These are phyloP conservation scores for Channa striata DNA, from an alignment of 2,797 vertebrate species.

Conservation along the genomic window DNA sequence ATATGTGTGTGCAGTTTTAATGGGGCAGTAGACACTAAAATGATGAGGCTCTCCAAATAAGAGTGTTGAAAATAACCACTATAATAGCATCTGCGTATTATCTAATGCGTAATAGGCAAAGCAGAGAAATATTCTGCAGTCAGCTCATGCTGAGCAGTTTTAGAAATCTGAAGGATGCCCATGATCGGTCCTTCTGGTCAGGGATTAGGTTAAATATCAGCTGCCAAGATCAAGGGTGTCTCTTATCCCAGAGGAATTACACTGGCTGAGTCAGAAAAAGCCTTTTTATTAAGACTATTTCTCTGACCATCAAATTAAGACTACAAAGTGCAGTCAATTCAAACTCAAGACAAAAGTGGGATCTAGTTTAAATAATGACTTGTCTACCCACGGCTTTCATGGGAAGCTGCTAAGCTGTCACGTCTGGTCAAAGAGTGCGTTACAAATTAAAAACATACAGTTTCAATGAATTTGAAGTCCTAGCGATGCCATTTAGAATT, in stretches of 20 bases:
- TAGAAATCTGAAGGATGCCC: conserved; percentile 21
- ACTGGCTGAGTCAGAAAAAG: conserved; percentile 4
- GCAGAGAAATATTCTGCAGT: not conserved
- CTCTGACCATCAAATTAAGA: conserved; percentile 13
- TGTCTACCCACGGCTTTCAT: not conserved
- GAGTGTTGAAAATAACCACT: conserved; percentile 26
- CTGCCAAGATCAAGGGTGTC: conserved; percentile 65
- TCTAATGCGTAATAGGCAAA: conserved; percentile 15
- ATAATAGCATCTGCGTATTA: conserved; percentile 41
- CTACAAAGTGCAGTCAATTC: conserved; percentile 29
- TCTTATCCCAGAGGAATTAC: conserved; percentile 43
- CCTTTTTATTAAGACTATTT: conserved; percentile 15
- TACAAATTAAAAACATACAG: not conserved
- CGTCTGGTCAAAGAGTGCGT: not conserved
- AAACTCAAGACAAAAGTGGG: conserved; percentile 1
- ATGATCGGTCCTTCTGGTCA: conserved; percentile 43
- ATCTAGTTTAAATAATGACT: not conserved
- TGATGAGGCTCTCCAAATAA: conserved; percentile 14
- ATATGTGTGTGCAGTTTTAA: conserved; percentile 1
- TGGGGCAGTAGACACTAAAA: conserved; percentile 23
- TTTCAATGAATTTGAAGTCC: conserved; percentile 6
- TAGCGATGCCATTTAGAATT: conserved; percentile 29
- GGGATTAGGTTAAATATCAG: conserved; percentile 72
- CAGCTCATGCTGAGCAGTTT: conserved; percentile 40
- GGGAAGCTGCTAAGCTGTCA: not conserved